Evolutionary conservation across 2,888 invertebrate species (phyloP), one percentile per base, ranked within the genome.

Genomic region (Drosophila demipolita): DNA sequence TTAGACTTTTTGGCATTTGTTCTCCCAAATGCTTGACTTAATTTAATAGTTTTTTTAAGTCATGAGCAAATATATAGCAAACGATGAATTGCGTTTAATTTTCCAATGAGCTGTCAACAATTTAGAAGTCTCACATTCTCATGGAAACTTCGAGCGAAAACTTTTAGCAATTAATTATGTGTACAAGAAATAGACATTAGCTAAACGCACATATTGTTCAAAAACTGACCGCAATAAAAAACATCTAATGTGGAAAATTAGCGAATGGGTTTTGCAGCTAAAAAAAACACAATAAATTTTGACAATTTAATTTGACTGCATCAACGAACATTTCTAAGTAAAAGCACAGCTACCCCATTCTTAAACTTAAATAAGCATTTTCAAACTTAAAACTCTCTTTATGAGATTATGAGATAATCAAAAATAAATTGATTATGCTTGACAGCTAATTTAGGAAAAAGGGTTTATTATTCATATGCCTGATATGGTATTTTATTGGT

Each of bases 31-130:
- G 69, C 71, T 70, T 78, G 83, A 89, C 74, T 80, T 74, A 42
- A 63, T 70, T 79, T 90, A 75, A 81, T 82, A 83, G 89, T 70
- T 70, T 73, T 73, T 73, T 72, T 68, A 65, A 78, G 75, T 65
- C 67, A 73, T 68, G 72, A 64, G 65, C 55, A 53, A 17, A 26
- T 54, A 40, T 58, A 57, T 52, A 32, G 36, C 45, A 32, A 23
- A 20, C 62, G n/a, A 48, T 68, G 20, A n/a, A 33, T 11, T n/a
- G 32, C 38, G 42, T 33, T 40, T 49, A 29, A 53, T 11, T n/a
- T 32, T 17, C 7, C 11, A 36, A 32, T 55, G 50, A 45, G 9
- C 53, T n/a, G 58, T 20, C 32, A 9, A n/a, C 45, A 32, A 58
- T 58, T 38, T 45, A 52, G 9, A 52, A 57, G 59, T 48, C 38